A percentile compares a stretch with the other conserved stretches of the same genome.
Evolutionary conservation across 2,797 vertebrate species (phyloP).

Genomic region (Borostomias antarcticus): DNA sequence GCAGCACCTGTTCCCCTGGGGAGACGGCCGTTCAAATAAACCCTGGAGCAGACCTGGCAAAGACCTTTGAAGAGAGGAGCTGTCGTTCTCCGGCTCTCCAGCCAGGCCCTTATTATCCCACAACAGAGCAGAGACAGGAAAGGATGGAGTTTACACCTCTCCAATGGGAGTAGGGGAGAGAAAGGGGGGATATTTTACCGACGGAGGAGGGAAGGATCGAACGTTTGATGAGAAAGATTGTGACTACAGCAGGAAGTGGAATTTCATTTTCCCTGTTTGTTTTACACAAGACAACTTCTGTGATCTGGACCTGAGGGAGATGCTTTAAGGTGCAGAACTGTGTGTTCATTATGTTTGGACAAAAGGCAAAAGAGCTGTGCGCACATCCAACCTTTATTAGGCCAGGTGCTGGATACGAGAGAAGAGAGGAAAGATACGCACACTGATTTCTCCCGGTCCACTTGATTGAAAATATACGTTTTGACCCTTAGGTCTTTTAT

Average conservation of each 20-base stretch:
- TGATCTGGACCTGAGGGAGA: conserved; percentile 24
- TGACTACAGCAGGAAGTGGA: neutral
- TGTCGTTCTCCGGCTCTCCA: conserved; percentile 56
- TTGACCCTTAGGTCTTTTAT: too few species aligned
- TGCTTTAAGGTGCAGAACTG: conserved; percentile 30
- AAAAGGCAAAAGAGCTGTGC: too few species aligned
- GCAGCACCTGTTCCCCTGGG: conserved; percentile 44
- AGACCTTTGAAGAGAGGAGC: conserved; percentile 62
- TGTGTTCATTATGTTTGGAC: conserved; percentile 15
- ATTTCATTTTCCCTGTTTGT: neutral
- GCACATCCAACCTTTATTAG: too few species aligned
- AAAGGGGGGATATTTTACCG: neutral
- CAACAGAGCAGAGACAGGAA: conserved; percentile 37
- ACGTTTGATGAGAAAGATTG: too few species aligned
- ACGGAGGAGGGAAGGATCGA: neutral
- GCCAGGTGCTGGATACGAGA: too few species aligned
- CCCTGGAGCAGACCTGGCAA: conserved; percentile 61
- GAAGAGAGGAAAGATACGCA: too few species aligned
- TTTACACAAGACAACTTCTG: neutral
- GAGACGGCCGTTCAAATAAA: conserved; percentile 51
- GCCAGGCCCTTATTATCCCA: conserved; percentile 67
- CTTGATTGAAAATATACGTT: too few species aligned
- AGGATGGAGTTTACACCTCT: conserved; percentile 37
- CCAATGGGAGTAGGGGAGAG: conserved; percentile 36
- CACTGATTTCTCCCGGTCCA: too few species aligned